Base-by-base conservation (phyloP, 2,888 invertebrate species). In the Biston betularia region DNA sequence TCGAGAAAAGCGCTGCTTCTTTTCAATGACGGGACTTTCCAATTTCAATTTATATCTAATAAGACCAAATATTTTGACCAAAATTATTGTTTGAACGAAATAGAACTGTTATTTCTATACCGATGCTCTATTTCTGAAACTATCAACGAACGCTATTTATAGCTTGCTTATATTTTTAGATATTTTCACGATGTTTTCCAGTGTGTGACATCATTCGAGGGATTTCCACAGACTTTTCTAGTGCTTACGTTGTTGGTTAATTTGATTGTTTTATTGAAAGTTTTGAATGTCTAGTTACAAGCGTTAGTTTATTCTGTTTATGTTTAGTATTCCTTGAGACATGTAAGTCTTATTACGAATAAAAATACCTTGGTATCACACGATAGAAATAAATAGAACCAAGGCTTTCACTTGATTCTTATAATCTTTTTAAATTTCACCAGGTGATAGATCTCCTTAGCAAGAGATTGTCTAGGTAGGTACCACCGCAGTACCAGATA, bases 111-210 rank as follows among this genome's bases (percentile, higher is more conserved):
- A 62, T 57, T 58, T 62, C 56, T 60, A 44, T 53, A 56, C 60
- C 61, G 54, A 64, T 38, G 40, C 34, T 56, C 57, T 68, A 64
- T 64, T 61, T 48, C 55, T 57, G 53, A 54, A 61, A 34, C 55
- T 59, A 60, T 65, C 64, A 55, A 52, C 61, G 55, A 15, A 53
- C 50, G 33, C 15, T 67, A 67, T 67, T 67, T 67, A 55, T 63
- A 67, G 34, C 24, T 14, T 48, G 61, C 24, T 44, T 15, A 53
- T 64, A 64, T 64, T 54, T 68, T 64, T 68, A 64, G 61, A 6
- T 49, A 15, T 52, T 49, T 55, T 44, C 53, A 68, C 57, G 57
- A 68, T 68, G 53, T 50, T 52, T 59, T 60, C 61, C 45, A 68
- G 61, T 15, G 55, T 54, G 40, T 52, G 55, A 63, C 63, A 45